Base-by-base conservation (phyloP, 2,888 invertebrate species). In the Erebia epiphron region DNA sequence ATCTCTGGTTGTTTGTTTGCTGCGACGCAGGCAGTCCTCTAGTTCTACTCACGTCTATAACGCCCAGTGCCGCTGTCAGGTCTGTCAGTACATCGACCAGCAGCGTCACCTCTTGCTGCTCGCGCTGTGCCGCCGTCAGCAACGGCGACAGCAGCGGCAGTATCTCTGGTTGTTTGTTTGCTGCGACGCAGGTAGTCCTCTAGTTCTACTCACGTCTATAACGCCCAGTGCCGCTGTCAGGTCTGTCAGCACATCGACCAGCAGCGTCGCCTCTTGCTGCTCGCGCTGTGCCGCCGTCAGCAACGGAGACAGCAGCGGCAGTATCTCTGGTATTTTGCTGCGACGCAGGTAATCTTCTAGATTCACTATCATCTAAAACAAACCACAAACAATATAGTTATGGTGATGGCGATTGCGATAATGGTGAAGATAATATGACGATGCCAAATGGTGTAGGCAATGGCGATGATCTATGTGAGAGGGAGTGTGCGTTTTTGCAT, bases 171-270 rank as follows among this genome's bases (percentile, higher is more conserved):
- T 86, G n/a, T n/a, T n/a, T n/a, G n/a, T 54, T 83, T 85, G 70
- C 87, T 87, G 9, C 72, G 79, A 0, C 89, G 85, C 0, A 88
- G 71, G 77, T 85, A 86, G 9, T 90, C 88, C 74, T 90, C 91
- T 0, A 13, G 13, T 26, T 7, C 13, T n/a, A 81, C 87, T 82
- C 50, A 92, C 92, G 73, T 89, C 89, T 21, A 90, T 87, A 75
- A 79, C 82, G 11, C 89, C 88, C 54, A 92, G 74, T 0, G 82
- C 84, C 1, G 72, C 65, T 1, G 78, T 74, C 16, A 92, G 82
- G 73, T 88, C 89, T 0, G 62, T 61, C n/a, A 91, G 77, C 62
- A 92, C n/a, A 11, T 87, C 85, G 67, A 86, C 85, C 4, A 92
- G 69, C 1, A 92, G 69, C 70, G 79, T 79, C 1, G 85, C 84